These are phyloP conservation scores for Lontra canadensis DNA, from an alignment of 2,113 vertebrate species.

Conservation along the genomic window DNA sequence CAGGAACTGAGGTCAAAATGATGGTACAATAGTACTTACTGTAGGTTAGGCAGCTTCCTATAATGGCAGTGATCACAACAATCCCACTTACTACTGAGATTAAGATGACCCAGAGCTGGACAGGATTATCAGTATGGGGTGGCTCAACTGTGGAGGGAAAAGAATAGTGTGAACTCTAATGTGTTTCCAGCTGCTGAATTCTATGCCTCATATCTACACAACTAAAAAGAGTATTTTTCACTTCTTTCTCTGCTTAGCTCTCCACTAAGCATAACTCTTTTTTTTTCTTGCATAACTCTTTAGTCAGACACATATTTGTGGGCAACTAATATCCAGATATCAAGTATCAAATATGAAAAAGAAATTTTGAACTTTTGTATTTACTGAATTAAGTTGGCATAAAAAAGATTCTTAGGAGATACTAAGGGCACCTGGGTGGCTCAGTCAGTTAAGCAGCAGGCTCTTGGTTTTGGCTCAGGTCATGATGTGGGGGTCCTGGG, in stretches of 20 bases:
- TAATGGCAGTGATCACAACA: neutral
- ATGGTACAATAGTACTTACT: constrained; percentile 50
- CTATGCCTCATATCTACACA: neutral
- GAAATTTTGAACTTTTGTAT: neutral
- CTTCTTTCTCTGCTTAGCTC: neutral
- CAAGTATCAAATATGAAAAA: neutral
- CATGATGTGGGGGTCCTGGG: neutral
- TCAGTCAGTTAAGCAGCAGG: neutral
- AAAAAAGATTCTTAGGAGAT: neutral
- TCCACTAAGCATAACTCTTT: neutral
- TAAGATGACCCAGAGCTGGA: accelerated
- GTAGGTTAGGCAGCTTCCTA: accelerated
- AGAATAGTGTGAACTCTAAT: neutral
- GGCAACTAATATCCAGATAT: neutral
- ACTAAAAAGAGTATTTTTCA: neutral
- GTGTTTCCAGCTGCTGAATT: neutral
- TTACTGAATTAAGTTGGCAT: neutral
- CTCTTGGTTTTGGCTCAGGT: neutral
- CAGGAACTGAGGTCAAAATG: neutral
- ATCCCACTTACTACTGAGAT: accelerated
- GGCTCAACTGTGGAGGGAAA: constrained; percentile 43
- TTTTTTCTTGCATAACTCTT: neutral
- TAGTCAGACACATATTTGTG: neutral
- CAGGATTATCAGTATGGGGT: neutral
- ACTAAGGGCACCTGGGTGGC: neutral